Evolutionary conservation across 2,888 invertebrate genomes (phyloP), one percentile per base, ranked within the genome.

Genomic region (Brassicogethes aeneus): DNA sequence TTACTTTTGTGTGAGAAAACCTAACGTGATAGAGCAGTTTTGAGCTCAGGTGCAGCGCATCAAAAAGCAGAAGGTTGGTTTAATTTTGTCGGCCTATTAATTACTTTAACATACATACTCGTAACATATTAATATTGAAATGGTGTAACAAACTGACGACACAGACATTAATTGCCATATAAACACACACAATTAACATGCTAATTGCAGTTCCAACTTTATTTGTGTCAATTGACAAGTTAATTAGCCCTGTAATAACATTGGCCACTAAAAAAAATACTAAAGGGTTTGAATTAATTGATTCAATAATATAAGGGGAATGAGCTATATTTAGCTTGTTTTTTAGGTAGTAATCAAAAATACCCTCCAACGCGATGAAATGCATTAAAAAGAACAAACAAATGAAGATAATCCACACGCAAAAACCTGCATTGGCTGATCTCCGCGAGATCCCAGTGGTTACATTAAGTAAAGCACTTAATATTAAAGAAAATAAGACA

Each of bases 201-300:
- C 76, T 72, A 35, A 14, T 8, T 10, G 41, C 12, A 37, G 36
- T 15, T n/a, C 34, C 40, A 2, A 77, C 63, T 2, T 73, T 62
- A 38, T 76, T 64, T 2, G 93, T 87, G 46, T 74, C 70, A 10
- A 85, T 66, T 8, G 70, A 66, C 59, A 90, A 70, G 70, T 95
- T 95, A 3, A 92, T 72, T 2, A 78, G 58, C 7, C 95, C 95
- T 0, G 95, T 96, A 12, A 86, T 60, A 17, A 94, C 50, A 71
- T 96, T 96, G 1, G 84, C 80, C 10, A 84, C 48, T 39, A 96
- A 68, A 64, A 96, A 96, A 64, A 84, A 88, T n/a, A 77, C 60
- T 17, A 95, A 68, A 1, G 88, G 90, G 69, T 90, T 91, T 47
- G 75, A 79, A 67, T 88, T 91, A 16, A 92, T 74, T 13, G 82